These are phyloP conservation scores for Venustoraphidia nigricollis DNA, from an alignment of 2,888 invertebrate species.

Conservation along the genomic window DNA sequence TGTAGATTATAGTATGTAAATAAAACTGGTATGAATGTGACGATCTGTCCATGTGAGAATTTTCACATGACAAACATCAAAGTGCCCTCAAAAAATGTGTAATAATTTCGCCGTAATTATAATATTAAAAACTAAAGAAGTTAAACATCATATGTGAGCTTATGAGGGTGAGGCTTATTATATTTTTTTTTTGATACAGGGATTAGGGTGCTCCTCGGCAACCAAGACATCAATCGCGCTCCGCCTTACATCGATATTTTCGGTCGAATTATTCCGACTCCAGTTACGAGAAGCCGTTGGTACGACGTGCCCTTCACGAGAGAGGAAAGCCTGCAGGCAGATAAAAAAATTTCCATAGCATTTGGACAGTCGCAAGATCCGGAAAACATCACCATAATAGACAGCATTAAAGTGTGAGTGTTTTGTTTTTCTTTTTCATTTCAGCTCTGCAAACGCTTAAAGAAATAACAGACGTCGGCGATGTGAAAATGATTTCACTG, in stretches of 20 bases:
- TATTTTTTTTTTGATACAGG: constrained; percentile 29
- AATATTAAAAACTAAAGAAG: too few species aligned
- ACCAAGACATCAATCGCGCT: constrained; percentile 61
- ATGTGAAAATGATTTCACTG: constrained; percentile 9
- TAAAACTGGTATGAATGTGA: too few species aligned
- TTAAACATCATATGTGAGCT: too few species aligned
- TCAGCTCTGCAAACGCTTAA: neutral
- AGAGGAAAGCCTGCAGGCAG: constrained; percentile 84
- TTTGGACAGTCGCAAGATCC: constrained; percentile 79
- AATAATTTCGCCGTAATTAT: too few species aligned
- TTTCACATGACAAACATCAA: too few species aligned
- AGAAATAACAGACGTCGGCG: neutral
- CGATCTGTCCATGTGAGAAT: too few species aligned
- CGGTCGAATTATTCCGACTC: constrained; percentile 57
- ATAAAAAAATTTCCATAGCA: constrained; percentile 71
- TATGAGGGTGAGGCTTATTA: too few species aligned
- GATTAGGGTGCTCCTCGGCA: constrained; percentile 71
- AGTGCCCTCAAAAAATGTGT: too few species aligned
- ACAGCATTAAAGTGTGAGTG: constrained; percentile 69
- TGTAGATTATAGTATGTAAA: too few species aligned
- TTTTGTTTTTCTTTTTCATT: neutral
- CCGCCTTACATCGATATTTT: constrained; percentile 64
- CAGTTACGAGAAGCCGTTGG: constrained; percentile 71
- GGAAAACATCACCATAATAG: constrained; percentile 80
- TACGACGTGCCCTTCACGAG: constrained; percentile 88